Conservation (phyloP, 2,113 vertebrate species). For the Reinhardtius hippoglossoides region DNA sequence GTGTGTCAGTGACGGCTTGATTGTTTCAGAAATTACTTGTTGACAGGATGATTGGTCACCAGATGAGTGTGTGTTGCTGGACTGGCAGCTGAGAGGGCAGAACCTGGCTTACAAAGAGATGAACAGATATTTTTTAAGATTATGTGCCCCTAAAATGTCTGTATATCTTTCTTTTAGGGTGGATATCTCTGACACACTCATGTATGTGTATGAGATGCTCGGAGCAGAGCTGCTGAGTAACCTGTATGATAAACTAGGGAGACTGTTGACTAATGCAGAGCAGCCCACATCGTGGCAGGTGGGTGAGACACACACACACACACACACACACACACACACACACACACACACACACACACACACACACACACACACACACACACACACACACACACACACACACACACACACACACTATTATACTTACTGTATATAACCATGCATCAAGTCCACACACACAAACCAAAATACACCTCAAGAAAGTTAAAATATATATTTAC, state of each 20-base stretch:
- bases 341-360: constrained; percentile 1
- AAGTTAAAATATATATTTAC: neutral
- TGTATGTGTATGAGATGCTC: constrained; percentile 99
- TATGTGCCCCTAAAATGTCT: neutral
- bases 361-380: no score
- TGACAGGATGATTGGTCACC: constrained; percentile 63
- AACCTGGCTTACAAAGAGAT: constrained; percentile 31
- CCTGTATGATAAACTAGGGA: constrained; percentile 97
- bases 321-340: no score
- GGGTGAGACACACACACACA: constrained; percentile 53
- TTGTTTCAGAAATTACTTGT: constrained; percentile 34
- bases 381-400: constrained; percentile 10
- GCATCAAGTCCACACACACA: neutral
- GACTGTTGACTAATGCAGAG: constrained; percentile 93
- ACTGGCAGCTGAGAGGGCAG: constrained; percentile 41
- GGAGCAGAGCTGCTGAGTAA: constrained; percentile 97
- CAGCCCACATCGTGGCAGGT: constrained; percentile 98
- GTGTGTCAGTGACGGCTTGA: constrained; percentile 19
- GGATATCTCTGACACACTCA: constrained; percentile 98
- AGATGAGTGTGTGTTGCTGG: constrained; percentile 38
- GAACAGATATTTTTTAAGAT: constrained; percentile 6
- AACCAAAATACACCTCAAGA: neutral
- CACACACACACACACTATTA: no score
- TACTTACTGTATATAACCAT: no score
- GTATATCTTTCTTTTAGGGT: constrained; percentile 84